Evolutionary conservation across 2,888 invertebrate species (phyloP), one percentile per base, ranked within the genome.

Genomic region (Lepidocyrtoides sp.): DNA sequence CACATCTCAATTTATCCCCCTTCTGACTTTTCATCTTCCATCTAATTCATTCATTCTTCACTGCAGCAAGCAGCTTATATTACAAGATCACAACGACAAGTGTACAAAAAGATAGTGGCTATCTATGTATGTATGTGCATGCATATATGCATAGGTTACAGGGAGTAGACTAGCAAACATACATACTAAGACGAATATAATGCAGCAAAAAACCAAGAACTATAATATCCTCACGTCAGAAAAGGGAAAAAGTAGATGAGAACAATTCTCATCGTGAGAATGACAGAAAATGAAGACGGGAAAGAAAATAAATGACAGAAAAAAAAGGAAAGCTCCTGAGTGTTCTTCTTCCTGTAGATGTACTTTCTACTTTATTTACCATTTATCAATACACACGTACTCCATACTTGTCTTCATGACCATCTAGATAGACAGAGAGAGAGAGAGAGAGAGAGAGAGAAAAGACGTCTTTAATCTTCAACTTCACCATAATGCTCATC

Each of bases 231-330:
- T 12, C 54, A 1, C 54, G 51, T 51, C 54, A 41, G 4, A 69
- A 12, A 17, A 69, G 20, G 12, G 10, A 41, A 41, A 41, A 69
- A 41, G 20, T 20, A 69, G 29, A 54, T 12, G 63, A 29, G 69
- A 69, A 41, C 69, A 69, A 41, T 41, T 63, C 29, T 69, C 41
- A 17, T 69, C 69, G 69, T 41, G 69, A 69, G 41, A 69, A 69
- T 69, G 69, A 69, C 69, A 69, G 60, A 26, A 32, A 66, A 66
- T 36, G 69, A 36, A 69, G 41, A 20, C n/a, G n/a, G 8, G 8
- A 69, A 69, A 41, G 69, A 69, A 69, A 66, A 66, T 66, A 66
- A 66, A 69, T 69, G 69, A 69, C 41, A 41, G 32, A 4, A 63
- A 14, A 41, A 69, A 69, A 41, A 0, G 63, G 14, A 63, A 63